These are phyloP conservation scores for Lathamus discolor DNA, from an alignment of 2,113 vertebrate species.

Conservation along the genomic window DNA sequence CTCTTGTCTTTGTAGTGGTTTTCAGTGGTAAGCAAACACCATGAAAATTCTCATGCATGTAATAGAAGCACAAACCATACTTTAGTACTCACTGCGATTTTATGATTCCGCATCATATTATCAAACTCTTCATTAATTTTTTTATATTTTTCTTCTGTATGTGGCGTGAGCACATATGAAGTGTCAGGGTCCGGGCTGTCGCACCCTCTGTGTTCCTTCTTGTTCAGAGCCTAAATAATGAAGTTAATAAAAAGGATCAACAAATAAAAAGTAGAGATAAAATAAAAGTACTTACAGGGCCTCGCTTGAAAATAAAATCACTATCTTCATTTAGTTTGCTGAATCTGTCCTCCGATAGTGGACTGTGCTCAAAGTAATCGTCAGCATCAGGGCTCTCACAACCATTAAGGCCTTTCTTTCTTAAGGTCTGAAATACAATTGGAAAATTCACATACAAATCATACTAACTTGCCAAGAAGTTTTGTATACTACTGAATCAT, in stretches of 20 bases:
- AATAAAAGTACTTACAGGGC: constrained; percentile 97
- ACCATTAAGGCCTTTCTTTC: constrained; percentile 99
- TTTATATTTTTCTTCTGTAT: constrained; percentile 99
- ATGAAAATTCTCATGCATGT: constrained; percentile 74
- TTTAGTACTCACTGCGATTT: constrained; percentile 94
- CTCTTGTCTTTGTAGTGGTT: neutral
- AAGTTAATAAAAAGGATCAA: constrained; percentile 99
- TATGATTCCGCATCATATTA: constrained; percentile 99
- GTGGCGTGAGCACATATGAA: constrained; percentile 99
- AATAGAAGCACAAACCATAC: constrained; percentile 78
- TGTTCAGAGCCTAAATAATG: constrained; percentile 99
- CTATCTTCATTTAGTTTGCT: constrained; percentile 99
- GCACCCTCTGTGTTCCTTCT: constrained; percentile 99
- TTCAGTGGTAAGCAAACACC: constrained; percentile 45
- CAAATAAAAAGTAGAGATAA: constrained; percentile 91
- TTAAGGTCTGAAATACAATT: constrained; percentile 99
- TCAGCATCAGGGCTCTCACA: constrained; percentile 99
- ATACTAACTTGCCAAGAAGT: constrained; percentile 75
- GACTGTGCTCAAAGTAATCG: constrained; percentile 99
- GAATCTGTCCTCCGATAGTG: constrained; percentile 98
- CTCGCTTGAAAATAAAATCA: constrained; percentile 99
- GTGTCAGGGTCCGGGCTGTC: constrained; percentile 99
- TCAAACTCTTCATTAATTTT: constrained; percentile 99
- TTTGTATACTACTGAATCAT: constrained; percentile 63
- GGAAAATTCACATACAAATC: constrained; percentile 93